These are phyloP conservation scores for Muscicapa striata DNA, from an alignment of 2,797 vertebrate genomes.

Conservation along the genomic window DNA sequence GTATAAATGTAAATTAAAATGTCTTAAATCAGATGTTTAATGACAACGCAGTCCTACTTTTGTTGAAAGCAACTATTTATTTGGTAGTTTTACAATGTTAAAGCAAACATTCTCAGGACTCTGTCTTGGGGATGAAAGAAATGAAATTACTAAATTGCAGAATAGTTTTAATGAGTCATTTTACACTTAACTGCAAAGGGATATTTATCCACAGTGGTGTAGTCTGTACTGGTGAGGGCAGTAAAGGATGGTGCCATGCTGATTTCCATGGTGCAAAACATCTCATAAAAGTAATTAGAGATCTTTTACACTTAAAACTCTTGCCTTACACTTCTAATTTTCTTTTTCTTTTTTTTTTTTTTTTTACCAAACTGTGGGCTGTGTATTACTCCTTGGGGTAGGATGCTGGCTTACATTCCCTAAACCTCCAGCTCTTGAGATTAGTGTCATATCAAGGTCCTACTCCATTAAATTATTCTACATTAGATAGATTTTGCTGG, in stretches of 20 bases:
- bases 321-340: background rate
- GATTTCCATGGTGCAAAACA: background rate
- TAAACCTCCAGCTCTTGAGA: background rate
- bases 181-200: background rate
- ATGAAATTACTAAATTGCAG: conserved; percentile 19
- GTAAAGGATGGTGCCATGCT: background rate
- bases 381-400: background rate
- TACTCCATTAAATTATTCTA: background rate
- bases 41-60: background rate
- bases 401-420: background rate
- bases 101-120: background rate
- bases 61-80: conserved; percentile 3
- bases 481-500: background rate
- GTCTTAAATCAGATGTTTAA: background rate
- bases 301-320: background rate
- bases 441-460: background rate
- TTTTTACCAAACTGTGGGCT: background rate
- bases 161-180: background rate
- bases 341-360: background rate
- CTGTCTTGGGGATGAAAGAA: conserved; percentile 30
- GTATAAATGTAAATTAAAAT: background rate
- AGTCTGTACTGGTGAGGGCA: background rate
- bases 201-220: background rate
- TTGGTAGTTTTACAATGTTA: background rate
- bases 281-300: background rate